phyloP scores from a whole-genome alignment of 1,140 invertebrate genomes.

The Drosophila teissieri region DNA sequence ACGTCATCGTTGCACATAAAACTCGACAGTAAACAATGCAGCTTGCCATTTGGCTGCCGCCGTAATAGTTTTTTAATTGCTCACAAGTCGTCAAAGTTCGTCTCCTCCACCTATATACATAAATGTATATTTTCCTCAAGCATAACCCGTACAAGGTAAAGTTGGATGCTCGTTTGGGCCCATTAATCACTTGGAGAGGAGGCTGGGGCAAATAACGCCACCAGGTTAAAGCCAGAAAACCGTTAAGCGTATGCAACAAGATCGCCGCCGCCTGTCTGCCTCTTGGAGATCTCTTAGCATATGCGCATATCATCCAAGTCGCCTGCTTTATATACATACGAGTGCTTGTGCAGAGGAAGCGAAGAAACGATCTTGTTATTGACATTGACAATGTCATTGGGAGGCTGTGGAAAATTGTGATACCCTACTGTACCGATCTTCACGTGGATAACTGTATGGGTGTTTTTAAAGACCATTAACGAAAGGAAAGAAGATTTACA shows the following conservation, averaged over 20 bases:
- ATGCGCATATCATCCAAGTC: conserved; percentile 62
- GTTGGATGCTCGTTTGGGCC: conserved; percentile 46
- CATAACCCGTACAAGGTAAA: conserved; percentile 49
- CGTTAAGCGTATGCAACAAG: conserved; percentile 73
- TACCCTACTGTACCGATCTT: neutral
- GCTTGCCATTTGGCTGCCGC: conserved; percentile 38
- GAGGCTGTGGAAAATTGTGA: neutral
- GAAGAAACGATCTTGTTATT: conserved; percentile 59
- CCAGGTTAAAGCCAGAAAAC: conserved; percentile 60
- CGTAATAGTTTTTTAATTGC: conserved; percentile 78
- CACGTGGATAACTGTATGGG: no score
- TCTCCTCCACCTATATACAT: neutral
- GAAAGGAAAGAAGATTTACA: no score
- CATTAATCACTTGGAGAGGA: conserved; percentile 60
- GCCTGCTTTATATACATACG: no score
- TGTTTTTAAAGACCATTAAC: no score
- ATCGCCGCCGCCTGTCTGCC: conserved; percentile 29
- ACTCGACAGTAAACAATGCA: conserved; percentile 47
- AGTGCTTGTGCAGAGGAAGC: conserved; percentile 9
- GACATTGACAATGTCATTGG: conserved; percentile 75
- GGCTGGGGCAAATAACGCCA: conserved; percentile 45
- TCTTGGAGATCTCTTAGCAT: conserved; percentile 57
- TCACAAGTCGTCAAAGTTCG: conserved; percentile 55
- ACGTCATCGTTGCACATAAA: conserved; percentile 66
- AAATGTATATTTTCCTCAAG: conserved; percentile 8